Evolutionary conservation across 2,888 invertebrate species (phyloP).

Genomic region (Ophioninae sp.): DNA sequence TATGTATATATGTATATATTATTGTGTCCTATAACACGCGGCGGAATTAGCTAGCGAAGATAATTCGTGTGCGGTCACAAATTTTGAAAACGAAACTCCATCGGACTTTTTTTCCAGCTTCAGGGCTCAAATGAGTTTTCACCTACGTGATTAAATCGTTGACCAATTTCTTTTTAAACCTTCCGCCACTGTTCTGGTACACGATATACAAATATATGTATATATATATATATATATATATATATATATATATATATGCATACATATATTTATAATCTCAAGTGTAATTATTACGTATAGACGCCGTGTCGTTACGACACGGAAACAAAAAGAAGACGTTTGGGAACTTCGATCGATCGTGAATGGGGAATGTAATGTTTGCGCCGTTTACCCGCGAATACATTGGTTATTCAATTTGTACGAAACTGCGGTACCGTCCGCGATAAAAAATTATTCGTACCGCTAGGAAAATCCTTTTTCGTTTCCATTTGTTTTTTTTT

Average conservation of each 20-base stretch:
- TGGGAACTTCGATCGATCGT: conserved; percentile 49
- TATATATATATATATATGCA: conserved; percentile 55
- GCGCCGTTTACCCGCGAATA: conserved; percentile 21
- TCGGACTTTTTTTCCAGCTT: not conserved
- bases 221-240: conserved; percentile 32
- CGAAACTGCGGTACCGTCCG: conserved; percentile 22
- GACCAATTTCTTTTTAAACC: not conserved
- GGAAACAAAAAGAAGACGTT: conserved; percentile 47
- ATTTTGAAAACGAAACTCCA: not conserved
- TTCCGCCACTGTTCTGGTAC: not conserved
- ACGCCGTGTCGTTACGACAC: conserved; percentile 48
- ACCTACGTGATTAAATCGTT: not conserved
- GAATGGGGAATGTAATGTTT: conserved; percentile 20
- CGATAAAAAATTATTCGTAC: conserved; percentile 21
- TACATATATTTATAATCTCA: conserved; percentile 64
- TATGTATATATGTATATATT: conserved; percentile 29
- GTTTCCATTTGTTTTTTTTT: not conserved
- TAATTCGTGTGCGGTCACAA: too few species aligned
- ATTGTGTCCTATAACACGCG: conserved; percentile 32
- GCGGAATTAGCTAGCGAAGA: too few species aligned
- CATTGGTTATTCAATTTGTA: conserved; percentile 19
- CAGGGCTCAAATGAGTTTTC: too few species aligned
- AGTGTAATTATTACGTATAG: conserved; percentile 65
- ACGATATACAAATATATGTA: conserved; percentile 20
- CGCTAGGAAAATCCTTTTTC: conserved; percentile 18